Conservation (phyloP, 2,888 invertebrate species). For the Xanthorhoe designata region DNA sequence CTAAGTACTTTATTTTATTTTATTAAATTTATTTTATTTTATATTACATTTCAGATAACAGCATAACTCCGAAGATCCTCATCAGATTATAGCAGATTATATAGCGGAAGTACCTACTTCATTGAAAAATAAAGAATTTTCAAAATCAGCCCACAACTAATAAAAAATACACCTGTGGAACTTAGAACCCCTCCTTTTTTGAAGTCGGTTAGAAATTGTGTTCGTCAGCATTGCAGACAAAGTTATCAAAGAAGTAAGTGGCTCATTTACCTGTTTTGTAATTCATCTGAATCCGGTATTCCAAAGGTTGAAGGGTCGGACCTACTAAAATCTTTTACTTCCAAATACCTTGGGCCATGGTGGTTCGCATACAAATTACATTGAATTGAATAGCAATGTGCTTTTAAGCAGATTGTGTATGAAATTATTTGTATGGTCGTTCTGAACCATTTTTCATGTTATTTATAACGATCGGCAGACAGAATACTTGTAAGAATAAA, state of each 20-base stretch:
- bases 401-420: slow-evolving; percentile 1
- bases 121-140: too few relatives aligned
- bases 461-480: neutral
- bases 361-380: neutral
- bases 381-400: slow-evolving; percentile 1
- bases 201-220: neutral
- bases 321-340: slow-evolving; percentile 6
- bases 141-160: too few relatives aligned
- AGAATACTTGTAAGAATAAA: neutral
- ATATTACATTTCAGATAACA: too few relatives aligned
- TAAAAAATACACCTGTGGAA: too few relatives aligned
- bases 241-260: neutral
- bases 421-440: neutral
- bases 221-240: neutral
- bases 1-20: too few relatives aligned
- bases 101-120: too few relatives aligned
- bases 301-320: neutral
- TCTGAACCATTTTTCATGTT: neutral
- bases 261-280: slow-evolving; percentile 2
- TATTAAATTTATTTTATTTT: too few relatives aligned
- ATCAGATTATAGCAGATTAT: too few relatives aligned
- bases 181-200: neutral
- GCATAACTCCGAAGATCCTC: too few relatives aligned
- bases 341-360: neutral
- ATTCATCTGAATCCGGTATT: slow-evolving; percentile 1